phyloP scores from a whole-genome alignment of 1,140 invertebrate genomes.

The Tribolium castaneum region DNA sequence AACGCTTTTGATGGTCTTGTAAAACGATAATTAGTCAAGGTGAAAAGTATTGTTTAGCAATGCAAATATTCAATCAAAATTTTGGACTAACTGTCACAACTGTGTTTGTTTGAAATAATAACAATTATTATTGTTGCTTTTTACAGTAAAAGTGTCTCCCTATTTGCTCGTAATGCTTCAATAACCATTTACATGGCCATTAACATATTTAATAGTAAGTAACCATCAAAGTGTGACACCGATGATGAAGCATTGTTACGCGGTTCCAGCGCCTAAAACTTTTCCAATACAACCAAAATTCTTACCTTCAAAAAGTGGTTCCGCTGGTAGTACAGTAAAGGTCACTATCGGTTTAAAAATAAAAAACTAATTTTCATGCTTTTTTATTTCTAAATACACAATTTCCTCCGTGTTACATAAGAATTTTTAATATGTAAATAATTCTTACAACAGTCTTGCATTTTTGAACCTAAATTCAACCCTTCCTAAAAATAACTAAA shows the following conservation, averaged over 20 bases:
- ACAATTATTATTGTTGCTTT: not conserved
- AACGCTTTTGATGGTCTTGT: too few species aligned
- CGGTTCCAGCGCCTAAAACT: not conserved
- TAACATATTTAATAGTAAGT: not conserved
- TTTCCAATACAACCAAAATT: not conserved
- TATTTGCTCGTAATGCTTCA: not conserved
- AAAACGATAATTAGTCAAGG: too few species aligned
- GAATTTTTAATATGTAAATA: conserved; percentile 35
- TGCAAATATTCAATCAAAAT: too few species aligned
- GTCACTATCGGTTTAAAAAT: not conserved
- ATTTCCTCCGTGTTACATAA: conserved; percentile 44
- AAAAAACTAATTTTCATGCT: conserved; percentile 18
- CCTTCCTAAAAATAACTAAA: conserved; percentile 9
- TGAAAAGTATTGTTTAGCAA: too few species aligned
- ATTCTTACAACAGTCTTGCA: conserved; percentile 44
- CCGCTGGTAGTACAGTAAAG: not conserved
- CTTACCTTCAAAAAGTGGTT: not conserved
- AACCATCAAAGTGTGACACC: not conserved
- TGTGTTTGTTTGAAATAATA: not conserved
- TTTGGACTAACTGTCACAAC: too few species aligned
- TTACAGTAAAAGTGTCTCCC: not conserved
- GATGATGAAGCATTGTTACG: not conserved
- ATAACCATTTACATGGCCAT: conserved; percentile 2
- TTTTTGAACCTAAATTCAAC: conserved; percentile 5
- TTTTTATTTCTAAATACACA: conserved; percentile 50